phyloP scores from a whole-genome alignment of 2,113 vertebrate genomes.

The Gallinago media region DNA sequence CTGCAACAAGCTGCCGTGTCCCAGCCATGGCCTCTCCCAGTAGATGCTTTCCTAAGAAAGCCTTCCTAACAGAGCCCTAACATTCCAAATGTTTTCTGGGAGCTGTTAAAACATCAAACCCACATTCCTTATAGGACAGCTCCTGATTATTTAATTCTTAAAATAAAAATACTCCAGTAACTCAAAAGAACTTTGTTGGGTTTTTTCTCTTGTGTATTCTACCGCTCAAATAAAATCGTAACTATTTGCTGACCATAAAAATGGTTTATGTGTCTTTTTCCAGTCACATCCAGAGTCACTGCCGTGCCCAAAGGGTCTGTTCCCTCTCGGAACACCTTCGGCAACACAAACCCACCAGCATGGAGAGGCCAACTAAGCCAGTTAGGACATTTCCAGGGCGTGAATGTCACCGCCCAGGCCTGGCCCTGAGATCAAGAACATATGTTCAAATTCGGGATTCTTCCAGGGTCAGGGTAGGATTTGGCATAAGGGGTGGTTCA shows the following conservation, averaged over 20 bases:
- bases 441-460: neutral
- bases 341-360: neutral
- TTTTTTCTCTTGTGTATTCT: constrained; percentile 10
- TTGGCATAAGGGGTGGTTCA: neutral
- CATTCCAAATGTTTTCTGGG: neutral
- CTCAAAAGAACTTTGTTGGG: neutral
- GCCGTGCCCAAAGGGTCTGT: neutral
- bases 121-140: neutral
- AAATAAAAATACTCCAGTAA: neutral
- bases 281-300: neutral
- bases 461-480: neutral
- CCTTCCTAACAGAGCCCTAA: constrained; percentile 31
- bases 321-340: neutral
- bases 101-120: neutral
- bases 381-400: fast-evolving
- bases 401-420: neutral
- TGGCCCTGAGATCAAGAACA: neutral
- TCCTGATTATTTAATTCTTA: neutral
- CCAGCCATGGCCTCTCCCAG: neutral
- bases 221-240: constrained; percentile 62
- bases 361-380: neutral
- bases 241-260: constrained; percentile 8
- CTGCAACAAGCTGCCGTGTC: neutral
- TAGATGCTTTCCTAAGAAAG: constrained; percentile 14
- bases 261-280: neutral